Percentiles rank a stretch among this genome's conserved stretches.
These are phyloP conservation scores for Trypoxylon attenuatum DNA, from an alignment of 2,888 invertebrate species.

Conservation along the genomic window DNA sequence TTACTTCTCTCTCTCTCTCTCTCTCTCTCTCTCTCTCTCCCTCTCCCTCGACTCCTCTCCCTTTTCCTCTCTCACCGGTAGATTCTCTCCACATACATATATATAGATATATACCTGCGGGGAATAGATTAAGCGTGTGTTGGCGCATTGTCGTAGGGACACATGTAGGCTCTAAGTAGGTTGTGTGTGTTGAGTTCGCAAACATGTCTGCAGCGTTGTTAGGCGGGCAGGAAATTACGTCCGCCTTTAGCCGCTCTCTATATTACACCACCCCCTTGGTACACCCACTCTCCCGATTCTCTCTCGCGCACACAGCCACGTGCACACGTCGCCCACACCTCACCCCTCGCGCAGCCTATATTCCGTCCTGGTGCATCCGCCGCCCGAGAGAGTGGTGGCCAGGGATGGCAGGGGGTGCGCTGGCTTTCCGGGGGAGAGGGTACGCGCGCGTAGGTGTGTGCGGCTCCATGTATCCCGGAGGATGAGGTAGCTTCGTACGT, in stretches of 20 bases:
- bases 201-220: constrained; percentile 72
- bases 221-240: constrained; percentile 74
- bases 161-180: constrained; percentile 69
- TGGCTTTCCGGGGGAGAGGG: no score
- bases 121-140: constrained; percentile 54
- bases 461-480: constrained; percentile 32
- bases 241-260: constrained; percentile 73
- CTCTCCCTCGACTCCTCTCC: background rate
- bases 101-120: constrained; percentile 39
- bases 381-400: no score
- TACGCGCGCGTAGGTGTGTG: background rate
- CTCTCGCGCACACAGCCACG: constrained; percentile 2
- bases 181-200: constrained; percentile 70
- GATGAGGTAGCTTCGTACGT: constrained; percentile 41
- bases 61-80: background rate
- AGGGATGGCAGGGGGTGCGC: no score
- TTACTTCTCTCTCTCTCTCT: background rate
- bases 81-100: no score
- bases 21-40: background rate
- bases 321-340: background rate
- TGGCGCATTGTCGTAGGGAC: constrained; percentile 63
- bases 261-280: constrained; percentile 65
- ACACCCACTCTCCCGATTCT: constrained; percentile 38
- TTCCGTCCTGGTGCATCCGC: constrained; percentile 5
- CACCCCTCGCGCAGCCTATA: constrained; percentile 26